Percentiles rank a stretch among this genome's conserved stretches.
Conservation (phyloP, 2,113 vertebrate genomes). For the Neofelis nebulosa region DNA sequence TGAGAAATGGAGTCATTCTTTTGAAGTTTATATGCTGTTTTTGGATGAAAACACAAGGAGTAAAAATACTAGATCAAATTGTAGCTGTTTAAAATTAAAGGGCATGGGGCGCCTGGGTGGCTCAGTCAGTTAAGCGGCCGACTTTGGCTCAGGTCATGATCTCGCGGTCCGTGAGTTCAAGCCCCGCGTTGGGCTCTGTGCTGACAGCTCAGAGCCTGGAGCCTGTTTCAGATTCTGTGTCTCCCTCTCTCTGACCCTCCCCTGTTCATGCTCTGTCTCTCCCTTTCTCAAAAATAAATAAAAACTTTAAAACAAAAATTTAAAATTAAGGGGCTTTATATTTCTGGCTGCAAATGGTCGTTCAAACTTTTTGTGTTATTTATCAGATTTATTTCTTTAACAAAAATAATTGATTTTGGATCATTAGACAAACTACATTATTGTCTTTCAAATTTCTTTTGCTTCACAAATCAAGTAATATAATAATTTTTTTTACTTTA, state of each 20-base stretch:
- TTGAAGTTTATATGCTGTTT: slow-evolving; percentile 64
- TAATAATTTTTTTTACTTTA: not conserved
- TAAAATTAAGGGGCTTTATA: slow-evolving; percentile 9
- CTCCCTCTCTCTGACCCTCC: too few relatives aligned
- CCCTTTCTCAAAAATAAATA: too few relatives aligned
- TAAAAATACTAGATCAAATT: slow-evolving; percentile 37
- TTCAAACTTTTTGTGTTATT: slow-evolving; percentile 12
- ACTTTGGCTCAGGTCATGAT: too few relatives aligned
- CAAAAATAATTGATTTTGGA: not conserved
- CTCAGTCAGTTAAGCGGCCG: too few relatives aligned
- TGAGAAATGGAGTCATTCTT: slow-evolving; percentile 67
- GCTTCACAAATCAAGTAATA: not conserved
- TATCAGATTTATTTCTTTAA: not conserved
- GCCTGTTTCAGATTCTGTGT: too few relatives aligned
- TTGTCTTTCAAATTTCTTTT: slow-evolving; percentile 45
- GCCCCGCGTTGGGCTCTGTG: too few relatives aligned
- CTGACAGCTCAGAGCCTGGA: too few relatives aligned
- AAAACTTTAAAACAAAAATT: too few relatives aligned
- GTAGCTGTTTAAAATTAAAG: slow-evolving; percentile 61
- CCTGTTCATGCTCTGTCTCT: too few relatives aligned
- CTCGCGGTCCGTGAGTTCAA: too few relatives aligned
- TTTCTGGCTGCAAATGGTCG: not conserved
- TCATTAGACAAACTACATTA: not conserved
- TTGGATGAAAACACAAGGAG: slow-evolving; percentile 60
- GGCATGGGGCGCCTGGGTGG: too few relatives aligned